phyloP scores from a whole-genome alignment of 2,113 vertebrate genomes.

The Istiophorus platypterus region DNA sequence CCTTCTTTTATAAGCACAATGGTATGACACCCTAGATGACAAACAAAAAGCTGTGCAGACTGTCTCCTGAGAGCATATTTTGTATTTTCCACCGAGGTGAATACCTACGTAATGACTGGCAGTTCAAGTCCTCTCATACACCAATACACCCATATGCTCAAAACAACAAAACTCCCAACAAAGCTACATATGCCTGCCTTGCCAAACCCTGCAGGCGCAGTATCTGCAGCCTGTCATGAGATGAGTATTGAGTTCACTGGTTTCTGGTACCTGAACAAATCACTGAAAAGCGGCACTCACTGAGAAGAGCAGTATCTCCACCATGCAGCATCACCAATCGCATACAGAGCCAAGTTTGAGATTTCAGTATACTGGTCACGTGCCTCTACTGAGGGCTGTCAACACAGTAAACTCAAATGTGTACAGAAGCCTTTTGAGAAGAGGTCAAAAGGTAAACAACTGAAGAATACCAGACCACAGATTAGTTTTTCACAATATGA shows the following conservation, averaged over 20 bases:
- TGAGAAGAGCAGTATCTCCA: constrained; percentile 70
- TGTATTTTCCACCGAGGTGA: constrained; percentile 59
- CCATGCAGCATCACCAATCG: constrained; percentile 49
- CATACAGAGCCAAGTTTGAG: constrained; percentile 64
- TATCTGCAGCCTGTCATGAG: constrained; percentile 64
- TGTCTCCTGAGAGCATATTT: constrained; percentile 44
- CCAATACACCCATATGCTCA: constrained; percentile 32
- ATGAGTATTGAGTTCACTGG: constrained; percentile 44
- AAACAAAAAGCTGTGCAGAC: constrained; percentile 58
- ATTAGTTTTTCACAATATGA: background rate
- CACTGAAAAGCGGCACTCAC: constrained; percentile 59
- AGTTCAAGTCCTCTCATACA: constrained; percentile 44
- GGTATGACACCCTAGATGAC: constrained; percentile 32
- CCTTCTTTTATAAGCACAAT: constrained; percentile 23
- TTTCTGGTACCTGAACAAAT: constrained; percentile 71
- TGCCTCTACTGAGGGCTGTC: constrained; percentile 44
- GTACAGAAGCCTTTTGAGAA: constrained; percentile 16
- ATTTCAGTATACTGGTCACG: constrained; percentile 67
- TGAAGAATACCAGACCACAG: background rate
- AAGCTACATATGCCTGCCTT: constrained; percentile 50
- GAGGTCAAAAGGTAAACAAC: constrained; percentile 28
- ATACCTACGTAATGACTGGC: constrained; percentile 45
- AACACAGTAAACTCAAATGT: constrained; percentile 4
- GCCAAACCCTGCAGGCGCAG: constrained; percentile 53
- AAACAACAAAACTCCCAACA: constrained; percentile 63